These are phyloP conservation scores for Drosophila koepferae DNA, from an alignment of 2,888 invertebrate genomes.

Conservation along the genomic window DNA sequence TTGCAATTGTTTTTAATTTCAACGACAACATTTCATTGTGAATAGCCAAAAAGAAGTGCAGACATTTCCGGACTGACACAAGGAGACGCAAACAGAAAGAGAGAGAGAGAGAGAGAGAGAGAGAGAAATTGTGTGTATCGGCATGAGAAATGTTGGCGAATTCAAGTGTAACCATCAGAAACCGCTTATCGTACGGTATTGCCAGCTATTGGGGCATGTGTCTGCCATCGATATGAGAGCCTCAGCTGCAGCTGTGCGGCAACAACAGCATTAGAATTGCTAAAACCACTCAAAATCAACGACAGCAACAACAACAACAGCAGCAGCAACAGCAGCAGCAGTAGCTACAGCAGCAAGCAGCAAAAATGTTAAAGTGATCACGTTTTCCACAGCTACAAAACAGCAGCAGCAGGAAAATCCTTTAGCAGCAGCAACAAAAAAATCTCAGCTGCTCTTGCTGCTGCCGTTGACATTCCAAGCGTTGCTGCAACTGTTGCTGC, in stretches of 20 bases:
- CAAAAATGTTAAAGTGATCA: conserved; percentile 84
- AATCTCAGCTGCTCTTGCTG: conserved; percentile 80
- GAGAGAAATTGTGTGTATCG: conserved; percentile 6
- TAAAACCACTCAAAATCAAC: conserved; percentile 73
- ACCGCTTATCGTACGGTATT: conserved; percentile 74
- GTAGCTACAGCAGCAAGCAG: conserved; percentile 54
- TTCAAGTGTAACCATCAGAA: conserved; percentile 64
- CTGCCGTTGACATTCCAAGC: conserved; percentile 79
- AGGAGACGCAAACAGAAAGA: not conserved
- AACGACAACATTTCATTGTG: conserved; percentile 61
- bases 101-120: not conserved
- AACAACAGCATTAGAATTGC: conserved; percentile 80
- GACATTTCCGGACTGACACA: conserved; percentile 63
- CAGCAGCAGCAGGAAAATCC: conserved; percentile 64
- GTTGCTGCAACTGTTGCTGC: conserved; percentile 31
- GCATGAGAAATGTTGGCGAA: conserved; percentile 35
- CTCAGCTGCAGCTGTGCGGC: conserved; percentile 36
- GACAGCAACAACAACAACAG: conserved; percentile 55
- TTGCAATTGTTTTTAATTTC: conserved; percentile 67
- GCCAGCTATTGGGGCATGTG: conserved; percentile 47
- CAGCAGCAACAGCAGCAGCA: conserved; percentile 48
- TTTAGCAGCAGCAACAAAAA: conserved; percentile 48
- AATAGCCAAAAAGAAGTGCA: conserved; percentile 50
- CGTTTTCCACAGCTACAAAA: conserved; percentile 73
- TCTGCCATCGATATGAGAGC: conserved; percentile 53